Evolutionary conservation across 2,888 invertebrate genomes (phyloP).

Genomic region (Tiphia femorata): DNA sequence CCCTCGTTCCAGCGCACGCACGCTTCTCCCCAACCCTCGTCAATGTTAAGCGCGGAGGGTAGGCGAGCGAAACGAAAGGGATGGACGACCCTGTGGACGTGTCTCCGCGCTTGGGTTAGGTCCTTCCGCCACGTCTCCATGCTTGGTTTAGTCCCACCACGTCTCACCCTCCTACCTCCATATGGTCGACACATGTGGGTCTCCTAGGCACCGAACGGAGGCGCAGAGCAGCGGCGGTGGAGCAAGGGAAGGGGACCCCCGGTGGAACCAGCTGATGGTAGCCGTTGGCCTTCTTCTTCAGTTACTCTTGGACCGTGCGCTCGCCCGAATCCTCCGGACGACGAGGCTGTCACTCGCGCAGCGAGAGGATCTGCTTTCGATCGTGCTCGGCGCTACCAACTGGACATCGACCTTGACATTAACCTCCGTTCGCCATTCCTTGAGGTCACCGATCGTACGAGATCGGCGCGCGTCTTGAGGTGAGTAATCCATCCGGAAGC

Average conservation of each 20-base stretch:
- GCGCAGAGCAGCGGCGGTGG: neutral
- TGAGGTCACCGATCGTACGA: no score
- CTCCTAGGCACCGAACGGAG: constrained; percentile 19
- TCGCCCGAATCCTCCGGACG: constrained; percentile 29
- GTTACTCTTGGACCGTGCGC: constrained; percentile 58
- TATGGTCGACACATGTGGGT: constrained; percentile 58
- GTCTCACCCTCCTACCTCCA: constrained; percentile 39
- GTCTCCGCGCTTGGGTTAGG: constrained; percentile 3
- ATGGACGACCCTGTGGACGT: constrained; percentile 10
- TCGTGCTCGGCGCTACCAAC: no score
- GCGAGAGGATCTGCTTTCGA: constrained; percentile 14
- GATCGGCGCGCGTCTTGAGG: no score
- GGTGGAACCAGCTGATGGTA: constrained; percentile 62
- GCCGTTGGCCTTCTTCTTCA: constrained; percentile 55
- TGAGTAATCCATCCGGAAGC: no score
- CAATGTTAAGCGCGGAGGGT: no score
- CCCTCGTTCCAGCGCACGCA: neutral
- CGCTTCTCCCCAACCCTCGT: neutral
- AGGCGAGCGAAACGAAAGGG: constrained; percentile 32
- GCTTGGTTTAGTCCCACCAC: constrained; percentile 4
- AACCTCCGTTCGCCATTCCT: no score
- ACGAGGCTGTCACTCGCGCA: constrained; percentile 3
- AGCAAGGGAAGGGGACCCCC: constrained; percentile 27
- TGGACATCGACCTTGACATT: no score
- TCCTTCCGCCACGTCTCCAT: constrained; percentile 8